Evolutionary conservation across 2,888 invertebrate genomes (phyloP).

Genomic region (Encarsia formosa): DNA sequence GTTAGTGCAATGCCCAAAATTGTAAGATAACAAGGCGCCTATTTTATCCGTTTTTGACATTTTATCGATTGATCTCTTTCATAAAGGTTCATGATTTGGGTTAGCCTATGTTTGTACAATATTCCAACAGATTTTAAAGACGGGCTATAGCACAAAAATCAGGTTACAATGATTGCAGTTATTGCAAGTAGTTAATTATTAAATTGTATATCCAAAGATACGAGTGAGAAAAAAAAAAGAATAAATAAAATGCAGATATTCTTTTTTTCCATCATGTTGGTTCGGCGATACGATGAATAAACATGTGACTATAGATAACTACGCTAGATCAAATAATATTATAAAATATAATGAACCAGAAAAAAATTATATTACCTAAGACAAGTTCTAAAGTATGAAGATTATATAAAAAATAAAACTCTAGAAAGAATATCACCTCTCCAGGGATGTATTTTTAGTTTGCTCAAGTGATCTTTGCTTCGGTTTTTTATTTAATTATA

Average conservation of each 20-base stretch:
- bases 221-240: background rate
- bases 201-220: too few species aligned
- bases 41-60: slow-evolving; percentile 15
- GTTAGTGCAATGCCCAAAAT: slow-evolving; percentile 24
- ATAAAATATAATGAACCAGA: slow-evolving; percentile 20
- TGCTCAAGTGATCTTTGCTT: slow-evolving; percentile 19
- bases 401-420: slow-evolving; percentile 1
- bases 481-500: slow-evolving; percentile 25
- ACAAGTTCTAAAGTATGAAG: slow-evolving; percentile 5
- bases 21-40: slow-evolving; percentile 22
- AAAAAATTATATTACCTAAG: slow-evolving; percentile 11
- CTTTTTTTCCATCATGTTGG: slow-evolving; percentile 1
- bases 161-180: too few species aligned
- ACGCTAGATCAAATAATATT: slow-evolving; percentile 29
- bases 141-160: too few species aligned
- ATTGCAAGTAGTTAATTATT: too few species aligned
- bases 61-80: slow-evolving; percentile 13
- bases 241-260: background rate
- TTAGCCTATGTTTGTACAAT: slow-evolving; percentile 11
- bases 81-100: slow-evolving; percentile 4
- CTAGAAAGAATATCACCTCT: slow-evolving; percentile 13
- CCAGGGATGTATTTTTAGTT: slow-evolving; percentile 17
- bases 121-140: background rate
- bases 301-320: slow-evolving; percentile 26
- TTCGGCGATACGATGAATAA: slow-evolving; percentile 14